Evolutionary conservation across 1,140 invertebrate genomes (phyloP), one percentile per base, ranked within the genome.

Genomic region (Sinella curviseta): DNA sequence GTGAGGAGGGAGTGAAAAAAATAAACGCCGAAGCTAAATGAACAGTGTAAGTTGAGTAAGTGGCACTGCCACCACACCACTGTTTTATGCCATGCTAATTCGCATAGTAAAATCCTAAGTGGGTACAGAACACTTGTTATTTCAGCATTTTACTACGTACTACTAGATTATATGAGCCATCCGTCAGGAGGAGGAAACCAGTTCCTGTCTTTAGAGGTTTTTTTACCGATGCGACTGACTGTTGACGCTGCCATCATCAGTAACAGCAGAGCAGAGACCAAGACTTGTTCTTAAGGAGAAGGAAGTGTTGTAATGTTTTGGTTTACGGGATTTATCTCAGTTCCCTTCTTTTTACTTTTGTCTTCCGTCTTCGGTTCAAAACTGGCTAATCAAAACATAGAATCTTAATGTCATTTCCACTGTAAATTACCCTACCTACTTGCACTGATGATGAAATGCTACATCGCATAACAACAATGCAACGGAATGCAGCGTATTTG

Each of bases 321-420:
- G 26, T 70, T 2, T 70, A 70, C 65, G 65, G 65, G 65, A 70
- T 70, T 70, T 70, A 70, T 70, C 65, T 70, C 65, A 70, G 65
- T 70, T 70, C 55, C 55, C 24, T 60, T 60, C 55, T 60, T 60
- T n/a, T 60, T 60, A 60, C 55, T 14, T 60, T 60, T 60, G 24
- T 60, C 55, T 60, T 60, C 65, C 31, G 65, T 33, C 65, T 70
- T 70, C 65, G 65, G 65, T 48, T 48, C 8, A 14, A 60, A 60
- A n/a, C n/a, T n/a, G n/a, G n/a, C 55, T 60, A 60, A 60, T 60
- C 55, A 60, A 60, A 60, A 3, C n/a, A 24, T 3, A 3, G n/a
- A 4, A 60, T 60, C 55, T 26, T 60, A n/a, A 60, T 60, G 14
- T 60, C 14, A 60, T 24, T 60, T 60, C 24, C 55, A 60, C 55